Percentiles rank a stretch among this genome's conserved stretches.
These are phyloP conservation scores for Macrostomum lignano DNA, from an alignment of 1,140 invertebrate species.

Conservation along the genomic window DNA sequence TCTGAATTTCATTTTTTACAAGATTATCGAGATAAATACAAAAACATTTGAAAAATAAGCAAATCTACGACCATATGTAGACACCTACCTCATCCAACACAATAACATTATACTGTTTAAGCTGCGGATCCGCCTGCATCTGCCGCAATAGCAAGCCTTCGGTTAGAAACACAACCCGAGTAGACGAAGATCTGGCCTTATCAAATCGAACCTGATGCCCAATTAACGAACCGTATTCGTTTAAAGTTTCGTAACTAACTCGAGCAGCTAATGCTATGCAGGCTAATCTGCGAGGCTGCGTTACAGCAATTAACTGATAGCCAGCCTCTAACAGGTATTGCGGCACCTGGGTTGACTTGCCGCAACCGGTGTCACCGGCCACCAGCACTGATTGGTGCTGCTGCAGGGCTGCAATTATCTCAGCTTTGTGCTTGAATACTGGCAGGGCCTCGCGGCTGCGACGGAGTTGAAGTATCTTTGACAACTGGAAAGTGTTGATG, in stretches of 20 bases:
- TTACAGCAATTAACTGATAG: slow-evolving; percentile 50
- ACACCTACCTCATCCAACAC: slow-evolving; percentile 59
- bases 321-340: slow-evolving; percentile 37
- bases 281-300: slow-evolving; percentile 73
- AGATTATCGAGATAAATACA: too few relatives aligned
- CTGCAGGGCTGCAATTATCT: slow-evolving; percentile 41
- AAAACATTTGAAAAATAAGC: too few relatives aligned
- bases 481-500: too few relatives aligned
- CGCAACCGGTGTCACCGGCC: slow-evolving; percentile 74
- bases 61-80: too few relatives aligned
- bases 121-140: slow-evolving; percentile 20
- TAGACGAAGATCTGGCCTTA: slow-evolving; percentile 54
- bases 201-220: slow-evolving; percentile 93
- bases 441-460: too few relatives aligned
- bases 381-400: slow-evolving; percentile 39
- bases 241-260: slow-evolving; percentile 66
- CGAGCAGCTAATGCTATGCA: slow-evolving; percentile 68
- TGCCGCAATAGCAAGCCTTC: slow-evolving; percentile 72
- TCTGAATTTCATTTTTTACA: too few relatives aligned
- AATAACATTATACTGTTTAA: slow-evolving; percentile 27
- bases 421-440: slow-evolving; percentile 44
- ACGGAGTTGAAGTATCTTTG: too few relatives aligned
- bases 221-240: slow-evolving; percentile 52
- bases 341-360: slow-evolving; percentile 64
- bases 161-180: slow-evolving; percentile 74